Evolutionary conservation across 2,888 invertebrate genomes (phyloP).

Genomic region (Pyrochroa serraticornis): DNA sequence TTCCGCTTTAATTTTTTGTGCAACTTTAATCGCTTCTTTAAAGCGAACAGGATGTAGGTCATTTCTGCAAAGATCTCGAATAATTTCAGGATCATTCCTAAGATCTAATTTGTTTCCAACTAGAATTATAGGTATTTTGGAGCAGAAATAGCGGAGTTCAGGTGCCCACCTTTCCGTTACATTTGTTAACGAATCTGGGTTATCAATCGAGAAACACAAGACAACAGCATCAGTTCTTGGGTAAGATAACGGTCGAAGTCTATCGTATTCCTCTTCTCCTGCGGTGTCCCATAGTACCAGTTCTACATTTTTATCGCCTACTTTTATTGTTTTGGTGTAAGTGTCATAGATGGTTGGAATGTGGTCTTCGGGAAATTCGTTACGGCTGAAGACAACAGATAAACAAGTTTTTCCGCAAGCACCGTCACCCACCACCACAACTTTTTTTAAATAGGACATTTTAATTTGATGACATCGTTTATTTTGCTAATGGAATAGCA

Average conservation of each 20-base stretch:
- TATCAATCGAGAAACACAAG: constrained; percentile 69
- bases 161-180: constrained; percentile 70
- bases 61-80: constrained; percentile 58
- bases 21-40: constrained; percentile 63
- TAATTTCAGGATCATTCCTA: constrained; percentile 54
- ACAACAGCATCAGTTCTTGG: constrained; percentile 68
- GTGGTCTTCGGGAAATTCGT: constrained; percentile 66
- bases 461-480: constrained; percentile 25
- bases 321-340: constrained; percentile 57
- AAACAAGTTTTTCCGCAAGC: constrained; percentile 71
- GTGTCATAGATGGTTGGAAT: constrained; percentile 59
- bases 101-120: constrained; percentile 67
- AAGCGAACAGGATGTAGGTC: constrained; percentile 62
- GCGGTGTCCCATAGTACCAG: constrained; percentile 64
- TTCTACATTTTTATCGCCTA: constrained; percentile 59
- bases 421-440: constrained; percentile 68
- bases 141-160: constrained; percentile 67
- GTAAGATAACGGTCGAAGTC: constrained; percentile 63
- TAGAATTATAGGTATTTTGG: constrained; percentile 66
- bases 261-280: constrained; percentile 64
- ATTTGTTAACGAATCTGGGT: constrained; percentile 66
- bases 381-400: constrained; percentile 66
- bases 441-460: constrained; percentile 56
- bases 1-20: constrained; percentile 64
- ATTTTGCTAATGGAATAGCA: background rate